Conservation (phyloP, 2,888 invertebrate species). For the Cephalotes varians region DNA sequence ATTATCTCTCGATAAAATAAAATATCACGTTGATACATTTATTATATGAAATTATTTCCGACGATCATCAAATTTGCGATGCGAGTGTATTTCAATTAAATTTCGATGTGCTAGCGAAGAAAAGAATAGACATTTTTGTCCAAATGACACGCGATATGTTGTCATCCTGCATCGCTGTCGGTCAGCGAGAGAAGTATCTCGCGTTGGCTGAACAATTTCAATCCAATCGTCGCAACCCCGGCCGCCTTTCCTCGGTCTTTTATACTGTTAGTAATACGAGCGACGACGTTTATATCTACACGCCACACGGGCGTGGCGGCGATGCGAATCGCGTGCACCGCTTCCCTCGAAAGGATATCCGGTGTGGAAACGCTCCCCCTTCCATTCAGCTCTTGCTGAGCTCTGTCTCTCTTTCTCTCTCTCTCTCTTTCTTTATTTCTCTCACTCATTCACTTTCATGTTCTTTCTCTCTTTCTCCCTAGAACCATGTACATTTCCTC, state of each 20-base stretch:
- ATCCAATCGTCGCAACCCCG: slow-evolving; percentile 42
- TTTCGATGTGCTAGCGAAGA: background rate
- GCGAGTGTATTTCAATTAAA: too few relatives aligned
- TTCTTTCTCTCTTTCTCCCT: slow-evolving; percentile 11
- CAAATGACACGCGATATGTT: background rate
- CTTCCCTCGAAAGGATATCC: slow-evolving; percentile 83
- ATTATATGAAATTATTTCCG: background rate
- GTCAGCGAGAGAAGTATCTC: slow-evolving; percentile 21
- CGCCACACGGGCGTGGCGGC: slow-evolving; percentile 73
- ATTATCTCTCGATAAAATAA: background rate
- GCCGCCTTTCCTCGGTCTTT: slow-evolving; percentile 46
- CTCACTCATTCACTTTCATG: slow-evolving; percentile 39
- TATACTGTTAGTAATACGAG: slow-evolving; percentile 60
- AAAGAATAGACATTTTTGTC: background rate
- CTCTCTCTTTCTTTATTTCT: slow-evolving; percentile 58
- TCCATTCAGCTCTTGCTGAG: slow-evolving; percentile 71
- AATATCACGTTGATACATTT: background rate
- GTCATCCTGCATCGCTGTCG: background rate
- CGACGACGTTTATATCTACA: slow-evolving; percentile 66
- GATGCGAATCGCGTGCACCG: slow-evolving; percentile 80
- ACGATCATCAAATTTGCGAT: background rate
- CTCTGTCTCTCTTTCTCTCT: slow-evolving; percentile 49
- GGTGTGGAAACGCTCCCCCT: slow-evolving; percentile 83
- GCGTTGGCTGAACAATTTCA: slow-evolving; percentile 37
- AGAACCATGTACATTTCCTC: slow-evolving; percentile 33